These are phyloP conservation scores for Eulithis prunata DNA, from an alignment of 2,888 invertebrate genomes.

Conservation along the genomic window DNA sequence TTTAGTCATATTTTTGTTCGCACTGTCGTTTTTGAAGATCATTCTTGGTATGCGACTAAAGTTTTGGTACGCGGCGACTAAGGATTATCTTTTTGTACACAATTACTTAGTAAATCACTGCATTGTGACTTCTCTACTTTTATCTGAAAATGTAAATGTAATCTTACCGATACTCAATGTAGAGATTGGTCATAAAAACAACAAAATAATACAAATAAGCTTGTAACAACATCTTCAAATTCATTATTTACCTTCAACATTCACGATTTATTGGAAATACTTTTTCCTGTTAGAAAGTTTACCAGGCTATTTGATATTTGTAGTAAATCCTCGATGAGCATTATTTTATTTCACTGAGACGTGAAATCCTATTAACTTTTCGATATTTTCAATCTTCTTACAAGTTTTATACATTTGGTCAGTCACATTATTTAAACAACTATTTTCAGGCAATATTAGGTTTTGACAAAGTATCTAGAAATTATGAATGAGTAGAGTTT, in stretches of 20 bases:
- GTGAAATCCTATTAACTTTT: conserved; percentile 13
- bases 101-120: too few relatives aligned
- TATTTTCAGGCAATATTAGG: too few relatives aligned
- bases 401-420: too few relatives aligned
- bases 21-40: neutral
- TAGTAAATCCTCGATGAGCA: neutral
- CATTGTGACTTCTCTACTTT: too few relatives aligned
- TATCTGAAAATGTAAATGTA: neutral
- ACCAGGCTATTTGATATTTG: conserved; percentile 21
- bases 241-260: conserved; percentile 8
- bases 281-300: conserved; percentile 4
- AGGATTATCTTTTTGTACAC: too few relatives aligned
- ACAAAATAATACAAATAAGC: conserved; percentile 3
- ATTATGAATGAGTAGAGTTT: too few relatives aligned
- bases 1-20: neutral
- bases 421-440: too few relatives aligned
- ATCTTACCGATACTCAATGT: too few relatives aligned
- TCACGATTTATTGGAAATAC: conserved; percentile 3
- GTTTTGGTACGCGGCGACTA: too few relatives aligned
- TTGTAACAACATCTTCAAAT: conserved; percentile 17
- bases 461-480: too few relatives aligned
- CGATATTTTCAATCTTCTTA: conserved; percentile 5
- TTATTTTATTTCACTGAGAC: conserved; percentile 10
- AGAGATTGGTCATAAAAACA: neutral
- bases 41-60: too few relatives aligned